Conservation (phyloP, 2,797 vertebrate species). For the Gymnoscopelus braueri region DNA sequence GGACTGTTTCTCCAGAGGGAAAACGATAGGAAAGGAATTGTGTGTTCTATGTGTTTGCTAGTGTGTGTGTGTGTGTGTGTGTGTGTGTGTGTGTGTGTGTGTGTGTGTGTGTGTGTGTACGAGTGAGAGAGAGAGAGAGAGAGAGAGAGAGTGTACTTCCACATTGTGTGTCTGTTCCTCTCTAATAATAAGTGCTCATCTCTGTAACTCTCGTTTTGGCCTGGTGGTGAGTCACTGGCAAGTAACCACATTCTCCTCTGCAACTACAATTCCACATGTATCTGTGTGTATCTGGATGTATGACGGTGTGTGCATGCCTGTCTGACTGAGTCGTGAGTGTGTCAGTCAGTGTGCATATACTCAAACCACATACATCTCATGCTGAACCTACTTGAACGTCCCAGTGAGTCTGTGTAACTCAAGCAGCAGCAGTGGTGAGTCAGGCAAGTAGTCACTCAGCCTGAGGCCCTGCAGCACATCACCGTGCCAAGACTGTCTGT, state of each 20-base stretch:
- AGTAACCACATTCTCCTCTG: background rate
- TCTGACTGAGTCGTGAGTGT: background rate
- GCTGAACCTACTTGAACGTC: background rate
- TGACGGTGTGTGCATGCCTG: background rate
- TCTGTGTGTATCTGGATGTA: no score
- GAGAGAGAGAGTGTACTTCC: no score
- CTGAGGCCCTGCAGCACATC: slow-evolving; percentile 44
- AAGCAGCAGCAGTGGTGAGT: slow-evolving; percentile 32
- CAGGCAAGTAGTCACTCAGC: slow-evolving; percentile 40
- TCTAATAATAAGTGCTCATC: slow-evolving; percentile 7
- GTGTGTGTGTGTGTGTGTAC: background rate
- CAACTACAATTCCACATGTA: background rate
- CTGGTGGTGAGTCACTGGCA: slow-evolving; percentile 4
- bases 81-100: background rate
- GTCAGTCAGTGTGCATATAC: background rate
- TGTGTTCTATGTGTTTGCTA: background rate
- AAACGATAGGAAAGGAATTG: slow-evolving; percentile 5
- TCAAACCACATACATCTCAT: background rate
- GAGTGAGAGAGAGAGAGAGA: no score
- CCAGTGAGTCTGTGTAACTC: slow-evolving; percentile 6
- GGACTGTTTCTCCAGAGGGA: slow-evolving; percentile 3
- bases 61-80: background rate
- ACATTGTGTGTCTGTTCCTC: slow-evolving; percentile 11
- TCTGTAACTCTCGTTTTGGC: slow-evolving; percentile 2
- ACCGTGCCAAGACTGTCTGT: slow-evolving; percentile 47